Evolutionary conservation across 53 echinoderm and acorn worm genomes (phyloP).

Genomic region (Echinometra lucunter): DNA sequence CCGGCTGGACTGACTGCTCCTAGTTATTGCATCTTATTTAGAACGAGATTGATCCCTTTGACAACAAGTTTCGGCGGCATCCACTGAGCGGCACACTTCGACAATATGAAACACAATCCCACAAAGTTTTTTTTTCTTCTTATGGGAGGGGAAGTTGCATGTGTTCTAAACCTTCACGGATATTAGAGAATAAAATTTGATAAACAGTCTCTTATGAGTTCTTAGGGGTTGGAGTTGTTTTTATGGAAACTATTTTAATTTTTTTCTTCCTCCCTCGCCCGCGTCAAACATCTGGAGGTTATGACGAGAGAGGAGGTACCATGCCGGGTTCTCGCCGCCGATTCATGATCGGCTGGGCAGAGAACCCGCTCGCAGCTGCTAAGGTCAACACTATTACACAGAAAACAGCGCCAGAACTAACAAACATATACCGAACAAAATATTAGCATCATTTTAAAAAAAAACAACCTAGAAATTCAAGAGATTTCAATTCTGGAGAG

Average conservation of each 20-base stretch:
- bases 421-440: not conserved
- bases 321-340: slow-evolving; percentile 46
- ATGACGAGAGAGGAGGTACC: slow-evolving; percentile 20
- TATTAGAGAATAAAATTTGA: slow-evolving; percentile 44
- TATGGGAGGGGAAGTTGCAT: not conserved
- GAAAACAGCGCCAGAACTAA: slow-evolving; percentile 4
- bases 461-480: not conserved
- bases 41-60: slow-evolving; percentile 62
- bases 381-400: slow-evolving; percentile 1
- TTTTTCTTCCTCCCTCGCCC: not conserved
- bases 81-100: slow-evolving; percentile 49
- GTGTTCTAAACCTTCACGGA: slow-evolving; percentile 64
- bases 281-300: slow-evolving; percentile 64
- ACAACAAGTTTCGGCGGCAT: slow-evolving; percentile 64
- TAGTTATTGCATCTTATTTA: slow-evolving; percentile 56
- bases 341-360: slow-evolving; percentile 7
- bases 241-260: slow-evolving; percentile 28
- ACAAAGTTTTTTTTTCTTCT: not conserved
- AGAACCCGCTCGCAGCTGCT: slow-evolving; percentile 51
- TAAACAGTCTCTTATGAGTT: slow-evolving; percentile 47
- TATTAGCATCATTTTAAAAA: not conserved
- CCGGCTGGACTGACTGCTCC: slow-evolving; percentile 42
- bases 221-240: not conserved
- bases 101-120: slow-evolving; percentile 46
- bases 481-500: not conserved